Evolutionary conservation across 2,888 invertebrate species (phyloP).

Genomic region (Sinohyriopsis cumingii): DNA sequence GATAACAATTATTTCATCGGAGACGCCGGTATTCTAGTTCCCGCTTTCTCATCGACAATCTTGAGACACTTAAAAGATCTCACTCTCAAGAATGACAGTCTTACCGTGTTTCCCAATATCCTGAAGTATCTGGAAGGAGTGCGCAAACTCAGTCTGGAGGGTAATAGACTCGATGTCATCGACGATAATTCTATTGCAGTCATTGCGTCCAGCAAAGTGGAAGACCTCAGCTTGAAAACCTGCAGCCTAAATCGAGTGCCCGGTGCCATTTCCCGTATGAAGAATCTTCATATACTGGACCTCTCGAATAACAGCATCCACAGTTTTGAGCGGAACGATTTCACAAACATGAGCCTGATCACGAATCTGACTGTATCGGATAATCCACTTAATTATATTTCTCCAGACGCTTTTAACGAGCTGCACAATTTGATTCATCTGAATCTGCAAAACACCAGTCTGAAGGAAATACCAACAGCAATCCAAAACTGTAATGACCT

Average conservation of each 20-base stretch:
- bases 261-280: constrained; percentile 29
- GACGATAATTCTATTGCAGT: constrained; percentile 33
- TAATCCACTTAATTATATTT: constrained; percentile 40
- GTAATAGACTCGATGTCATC: constrained; percentile 36
- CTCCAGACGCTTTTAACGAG: constrained; percentile 34
- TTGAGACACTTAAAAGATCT: constrained; percentile 17
- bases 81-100: constrained; percentile 33
- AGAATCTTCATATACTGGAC: constrained; percentile 22
- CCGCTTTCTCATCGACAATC: constrained; percentile 32
- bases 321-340: constrained; percentile 42
- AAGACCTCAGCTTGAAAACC: constrained; percentile 25
- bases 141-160: constrained; percentile 30
- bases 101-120: constrained; percentile 37
- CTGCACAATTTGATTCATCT: constrained; percentile 16
- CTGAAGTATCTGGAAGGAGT: constrained; percentile 30
- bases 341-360: constrained; percentile 22
- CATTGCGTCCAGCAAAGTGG: constrained; percentile 26
- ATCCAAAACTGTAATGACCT: constrained; percentile 20
- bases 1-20: constrained; percentile 37
- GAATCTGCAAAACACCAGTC: constrained; percentile 16
- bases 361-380: constrained; percentile 20
- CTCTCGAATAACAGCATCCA: constrained; percentile 42
- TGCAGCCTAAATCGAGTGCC: constrained; percentile 44
- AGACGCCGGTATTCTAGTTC: constrained; percentile 39
- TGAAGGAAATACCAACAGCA: constrained; percentile 35